These are phyloP conservation scores for Aricia agestis DNA, from an alignment of 1,140 invertebrate genomes.

Conservation along the genomic window DNA sequence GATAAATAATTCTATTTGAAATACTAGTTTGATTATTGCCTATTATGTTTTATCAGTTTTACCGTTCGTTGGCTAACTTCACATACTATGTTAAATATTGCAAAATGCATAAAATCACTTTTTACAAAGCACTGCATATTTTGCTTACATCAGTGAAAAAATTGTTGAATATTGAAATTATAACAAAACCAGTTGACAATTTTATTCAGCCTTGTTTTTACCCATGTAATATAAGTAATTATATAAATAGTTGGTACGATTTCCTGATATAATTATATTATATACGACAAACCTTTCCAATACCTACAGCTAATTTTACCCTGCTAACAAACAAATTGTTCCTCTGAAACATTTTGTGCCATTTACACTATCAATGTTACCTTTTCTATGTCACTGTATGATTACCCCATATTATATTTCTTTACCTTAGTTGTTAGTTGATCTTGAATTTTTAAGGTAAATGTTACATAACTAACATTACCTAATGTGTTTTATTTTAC, in stretches of 20 bases:
- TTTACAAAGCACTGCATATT: background rate
- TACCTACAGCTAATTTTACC: background rate
- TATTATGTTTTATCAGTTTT: background rate
- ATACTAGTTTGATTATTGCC: no score
- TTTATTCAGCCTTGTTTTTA: background rate
- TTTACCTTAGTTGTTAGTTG: background rate
- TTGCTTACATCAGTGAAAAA: background rate
- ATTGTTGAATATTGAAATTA: background rate
- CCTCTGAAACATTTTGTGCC: background rate
- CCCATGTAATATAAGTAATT: background rate
- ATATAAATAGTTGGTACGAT: background rate
- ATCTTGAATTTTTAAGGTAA: background rate
- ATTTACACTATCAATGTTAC: background rate
- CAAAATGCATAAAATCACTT: background rate
- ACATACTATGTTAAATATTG: background rate
- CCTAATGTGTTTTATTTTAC: background rate
- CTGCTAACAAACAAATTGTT: slow-evolving; percentile 3
- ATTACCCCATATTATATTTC: background rate
- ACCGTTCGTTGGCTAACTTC: background rate
- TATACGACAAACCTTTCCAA: background rate
- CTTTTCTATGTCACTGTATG: background rate
- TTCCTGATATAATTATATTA: slow-evolving; percentile 1
- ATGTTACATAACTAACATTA: background rate
- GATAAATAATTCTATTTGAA: no score
- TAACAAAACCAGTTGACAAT: background rate